Conservation (phyloP, 2,888 invertebrate genomes). For the Coecobrya sp. region DNA sequence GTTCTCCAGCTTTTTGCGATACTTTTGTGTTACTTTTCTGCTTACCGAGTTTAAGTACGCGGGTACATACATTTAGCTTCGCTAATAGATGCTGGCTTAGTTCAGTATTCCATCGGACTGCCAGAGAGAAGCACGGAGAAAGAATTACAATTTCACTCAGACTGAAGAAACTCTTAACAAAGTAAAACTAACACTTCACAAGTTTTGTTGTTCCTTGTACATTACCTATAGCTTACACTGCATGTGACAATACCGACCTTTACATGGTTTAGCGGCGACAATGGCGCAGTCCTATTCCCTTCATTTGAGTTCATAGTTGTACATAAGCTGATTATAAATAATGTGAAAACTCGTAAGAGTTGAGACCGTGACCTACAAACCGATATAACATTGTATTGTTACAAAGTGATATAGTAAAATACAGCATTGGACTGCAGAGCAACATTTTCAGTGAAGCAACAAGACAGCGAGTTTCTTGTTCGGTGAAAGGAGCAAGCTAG, state of each 20-base stretch:
- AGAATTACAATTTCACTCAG: conserved; percentile 20
- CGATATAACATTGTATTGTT: conserved; percentile 16
- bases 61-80: conserved; percentile 55
- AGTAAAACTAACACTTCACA: not conserved
- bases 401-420: conserved; percentile 11
- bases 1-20: conserved; percentile 4
- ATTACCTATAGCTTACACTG: not conserved
- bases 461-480: not conserved
- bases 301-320: not conserved
- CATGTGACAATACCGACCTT: not conserved
- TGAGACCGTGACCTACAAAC: conserved; percentile 68
- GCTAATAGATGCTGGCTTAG: not conserved
- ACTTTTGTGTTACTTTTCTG: not conserved
- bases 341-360: conserved; percentile 67
- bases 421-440: conserved; percentile 25
- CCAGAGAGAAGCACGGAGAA: conserved; percentile 24
- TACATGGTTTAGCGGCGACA: not conserved
- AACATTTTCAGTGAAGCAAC: conserved; percentile 9
- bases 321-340: conserved; percentile 68
- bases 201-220: conserved; percentile 2
- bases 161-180: not conserved
- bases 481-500: not conserved
- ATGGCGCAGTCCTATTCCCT: not conserved
- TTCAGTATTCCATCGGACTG: conserved; percentile 69
- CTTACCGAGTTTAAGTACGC: conserved; percentile 8